Evolutionary conservation across 2,113 vertebrate species (phyloP), one percentile per base, ranked within the genome.

Genomic region (Copsychus sechellarum): DNA sequence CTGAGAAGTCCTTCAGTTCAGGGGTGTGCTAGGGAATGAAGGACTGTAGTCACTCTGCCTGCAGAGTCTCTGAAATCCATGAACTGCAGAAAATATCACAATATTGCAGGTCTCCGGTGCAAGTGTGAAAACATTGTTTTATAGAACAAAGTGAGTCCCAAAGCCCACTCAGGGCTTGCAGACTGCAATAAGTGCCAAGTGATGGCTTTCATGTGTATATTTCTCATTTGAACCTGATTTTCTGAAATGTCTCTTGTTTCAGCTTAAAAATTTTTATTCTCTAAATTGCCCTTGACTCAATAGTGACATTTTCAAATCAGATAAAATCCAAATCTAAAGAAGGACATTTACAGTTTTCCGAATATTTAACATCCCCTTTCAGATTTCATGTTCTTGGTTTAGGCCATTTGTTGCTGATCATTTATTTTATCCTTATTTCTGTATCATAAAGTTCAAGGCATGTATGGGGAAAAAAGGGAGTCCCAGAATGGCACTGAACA

Each of bases 361-460:
- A 96, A 95, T 96, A 93, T 83, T 93, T 95, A 94, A 92, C 79
- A 53, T 93, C 60, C 60, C 22, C 62, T 88, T 85, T 96, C 83
- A 90, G 90, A 57, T 86, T 95, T 92, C 76, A 22, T 58, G 62
- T 86, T 93, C 95, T 96, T 31, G 19, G 43, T 88, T 97, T 72
- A 66, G 90, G 83, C 61, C 88, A 60, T 96, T 96, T 96, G 95
- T 96, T 7, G 23, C 93, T 31, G 86, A 90, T 95, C 92, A 95
- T 96, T 97, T 97, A 84, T 95, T 97, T 95, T 93, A 96, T 95
- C 91, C 96, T 93, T 95, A 96, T 97, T 97, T 97, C 96, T 96
- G 76, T 95, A 56, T 82, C 93, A 91, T 97, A 97, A 97, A 97
- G 89, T 96, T 95, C 92, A 93, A 96, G 85, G 91, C 90, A 66